Evolutionary conservation across 92 coral and sea anemone species (phyloP).

Genomic region (Muricea muricata): DNA sequence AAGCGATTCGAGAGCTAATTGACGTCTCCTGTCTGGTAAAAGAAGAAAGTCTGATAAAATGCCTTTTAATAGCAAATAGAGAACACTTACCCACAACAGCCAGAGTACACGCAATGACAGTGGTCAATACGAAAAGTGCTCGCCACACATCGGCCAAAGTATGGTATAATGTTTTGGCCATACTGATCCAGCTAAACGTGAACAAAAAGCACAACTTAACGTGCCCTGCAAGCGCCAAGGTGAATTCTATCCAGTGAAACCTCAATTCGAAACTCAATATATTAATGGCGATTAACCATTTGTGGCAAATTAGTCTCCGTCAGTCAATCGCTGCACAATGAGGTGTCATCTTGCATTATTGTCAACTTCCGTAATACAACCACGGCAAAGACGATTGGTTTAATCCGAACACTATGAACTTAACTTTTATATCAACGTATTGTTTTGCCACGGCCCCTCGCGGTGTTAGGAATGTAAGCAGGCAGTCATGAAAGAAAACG

Average conservation of each 20-base stretch:
- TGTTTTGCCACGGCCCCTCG: constrained; percentile 4
- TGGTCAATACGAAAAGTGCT: neutral
- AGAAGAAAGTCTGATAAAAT: constrained; percentile 24
- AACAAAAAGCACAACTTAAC: neutral
- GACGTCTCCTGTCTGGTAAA: constrained; percentile 38
- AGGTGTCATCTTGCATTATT: constrained; percentile 38
- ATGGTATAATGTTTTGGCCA: neutral
- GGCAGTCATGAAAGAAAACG: neutral
- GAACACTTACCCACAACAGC: neutral
- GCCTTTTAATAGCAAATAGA: neutral
- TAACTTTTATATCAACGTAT: constrained; percentile 20
- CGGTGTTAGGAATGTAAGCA: neutral
- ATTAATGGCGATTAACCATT: constrained; percentile 42
- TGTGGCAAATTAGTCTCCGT: constrained; percentile 41
- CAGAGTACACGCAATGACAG: neutral
- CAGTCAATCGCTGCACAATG: constrained; percentile 14
- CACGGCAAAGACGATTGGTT: constrained; percentile 17
- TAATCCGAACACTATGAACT: neutral
- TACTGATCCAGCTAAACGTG: too few species aligned
- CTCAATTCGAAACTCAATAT: constrained; percentile 11
- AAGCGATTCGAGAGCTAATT: constrained; percentile 1
- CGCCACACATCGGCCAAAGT: neutral
- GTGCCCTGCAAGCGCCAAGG: neutral
- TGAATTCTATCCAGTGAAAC: neutral
- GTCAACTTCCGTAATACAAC: neutral